Evolutionary conservation across 2,797 vertebrate genomes (phyloP).

Genomic region (Coregonus ussuriensis): DNA sequence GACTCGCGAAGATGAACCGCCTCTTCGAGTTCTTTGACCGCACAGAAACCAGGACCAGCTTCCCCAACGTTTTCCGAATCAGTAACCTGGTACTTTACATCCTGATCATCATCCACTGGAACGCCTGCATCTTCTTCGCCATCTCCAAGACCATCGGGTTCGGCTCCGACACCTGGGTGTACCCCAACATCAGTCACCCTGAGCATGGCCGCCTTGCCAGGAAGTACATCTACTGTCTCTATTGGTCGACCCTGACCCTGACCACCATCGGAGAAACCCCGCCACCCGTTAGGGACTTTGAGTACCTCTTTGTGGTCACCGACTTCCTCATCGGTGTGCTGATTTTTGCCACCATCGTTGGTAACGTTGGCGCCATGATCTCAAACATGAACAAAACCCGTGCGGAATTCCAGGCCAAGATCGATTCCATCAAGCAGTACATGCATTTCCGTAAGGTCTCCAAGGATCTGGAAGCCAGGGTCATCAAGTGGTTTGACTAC

Average conservation of each 20-base stretch:
- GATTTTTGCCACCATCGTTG: slow-evolving; percentile 97
- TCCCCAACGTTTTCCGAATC: slow-evolving; percentile 94
- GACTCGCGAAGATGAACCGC: slow-evolving; percentile 86
- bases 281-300: slow-evolving; percentile 86
- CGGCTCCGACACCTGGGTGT: slow-evolving; percentile 93
- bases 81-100: slow-evolving; percentile 96
- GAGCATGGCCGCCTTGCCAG: slow-evolving; percentile 88
- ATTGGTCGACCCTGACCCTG: slow-evolving; percentile 97
- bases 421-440: slow-evolving; percentile 97
- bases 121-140: slow-evolving; percentile 93
- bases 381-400: slow-evolving; percentile 98
- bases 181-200: slow-evolving; percentile 91
- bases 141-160: slow-evolving; percentile 96
- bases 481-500: slow-evolving; percentile 99
- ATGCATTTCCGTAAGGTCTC: slow-evolving; percentile 97
- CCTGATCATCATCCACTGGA: slow-evolving; percentile 97
- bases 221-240: slow-evolving; percentile 97
- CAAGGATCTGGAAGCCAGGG: slow-evolving; percentile 93
- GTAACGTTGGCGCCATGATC: slow-evolving; percentile 98
- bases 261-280: slow-evolving; percentile 98
- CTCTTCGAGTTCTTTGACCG: slow-evolving; percentile 98
- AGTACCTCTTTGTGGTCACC: slow-evolving; percentile 92
- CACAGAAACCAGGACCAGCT: slow-evolving; percentile 96
- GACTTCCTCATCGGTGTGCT: slow-evolving; percentile 96
- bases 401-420: slow-evolving; percentile 94